Evolutionary conservation across 2,888 invertebrate species (phyloP), one percentile per base, ranked within the genome.

Genomic region (Oligia latruncula): DNA sequence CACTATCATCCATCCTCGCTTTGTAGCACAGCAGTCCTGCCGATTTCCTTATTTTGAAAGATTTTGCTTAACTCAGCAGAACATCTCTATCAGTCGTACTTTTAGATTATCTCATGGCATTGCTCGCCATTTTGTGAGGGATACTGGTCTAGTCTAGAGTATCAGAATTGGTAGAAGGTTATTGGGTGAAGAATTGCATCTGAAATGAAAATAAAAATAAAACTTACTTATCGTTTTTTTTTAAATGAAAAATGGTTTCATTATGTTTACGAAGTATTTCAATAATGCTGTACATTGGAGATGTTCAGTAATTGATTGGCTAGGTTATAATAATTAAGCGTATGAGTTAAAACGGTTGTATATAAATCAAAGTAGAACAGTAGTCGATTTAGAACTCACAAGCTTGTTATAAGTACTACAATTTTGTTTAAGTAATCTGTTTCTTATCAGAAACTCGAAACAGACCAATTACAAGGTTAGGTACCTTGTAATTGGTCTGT

Each of bases 1-100:
- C 97, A 88, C 88, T 95, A 58, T 97, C 96, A 93, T 96, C 97
- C 97, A 97, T 97, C 87, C 94, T 97, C 88, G 91, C 90, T 93
- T 94, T 95, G 94, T 96, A 96, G 86, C 96, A 96, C 91, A 96
- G 89, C 87, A 96, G 91, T 77, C 91, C 92, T 71, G 94, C 89
- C 90, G 95, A 92, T 92, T 94, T 95, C 94, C 92, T 95, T 95
- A 96, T 96, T 91, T 95, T 96, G 95, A 93, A 87, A 78, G 90
- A 84, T 92, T 90, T 79, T 8, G 15, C 43, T 87, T 80, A 84
- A 76, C 86, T 73, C 70, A 9, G 49, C 70, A 65, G 62, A 84
- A 71, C 90, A 86, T 89, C 52, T 70, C 74, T 77, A n/a, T 68
- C 35, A 35, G 40, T 73, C 52, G 65, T 68, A 71, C 46, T 86